These are phyloP conservation scores for Nephotettix cincticeps DNA, from an alignment of 1,140 invertebrate species.

Conservation along the genomic window DNA sequence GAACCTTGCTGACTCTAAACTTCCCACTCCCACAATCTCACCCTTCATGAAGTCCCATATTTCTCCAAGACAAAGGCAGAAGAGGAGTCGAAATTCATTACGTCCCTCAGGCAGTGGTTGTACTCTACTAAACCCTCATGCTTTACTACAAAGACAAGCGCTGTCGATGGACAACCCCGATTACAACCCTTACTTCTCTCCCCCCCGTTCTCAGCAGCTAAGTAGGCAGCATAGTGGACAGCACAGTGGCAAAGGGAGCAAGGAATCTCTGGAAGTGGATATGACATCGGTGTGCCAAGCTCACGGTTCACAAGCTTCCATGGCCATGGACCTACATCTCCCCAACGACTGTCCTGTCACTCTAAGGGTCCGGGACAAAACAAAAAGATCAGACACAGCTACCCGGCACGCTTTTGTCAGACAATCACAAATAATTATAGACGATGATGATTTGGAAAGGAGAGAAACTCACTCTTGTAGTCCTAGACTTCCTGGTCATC, in stretches of 20 bases:
- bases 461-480: conserved; percentile 35
- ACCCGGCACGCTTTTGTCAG: conserved; percentile 70
- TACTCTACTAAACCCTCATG: conserved; percentile 55
- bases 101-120: conserved; percentile 46
- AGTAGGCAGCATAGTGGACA: conserved; percentile 32
- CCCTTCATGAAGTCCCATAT: conserved; percentile 45
- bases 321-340: conserved; percentile 71
- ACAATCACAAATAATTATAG: conserved; percentile 69
- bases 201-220: conserved; percentile 37
- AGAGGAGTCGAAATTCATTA: conserved; percentile 32
- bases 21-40: not conserved
- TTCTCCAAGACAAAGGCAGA: conserved; percentile 45
- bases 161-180: conserved; percentile 61
- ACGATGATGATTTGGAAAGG: conserved; percentile 40
- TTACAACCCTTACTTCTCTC: conserved; percentile 41
- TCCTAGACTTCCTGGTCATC: conserved; percentile 25
- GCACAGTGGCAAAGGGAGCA: conserved; percentile 35
- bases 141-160: conserved; percentile 55
- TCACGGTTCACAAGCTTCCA: conserved; percentile 63
- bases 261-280: conserved; percentile 37
- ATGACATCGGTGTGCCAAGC: conserved; percentile 35
- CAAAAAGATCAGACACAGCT: conserved; percentile 61
- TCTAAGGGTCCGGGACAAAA: conserved; percentile 62
- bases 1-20: conserved; percentile 46
- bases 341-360: conserved; percentile 64